Conservation (phyloP, 2,888 invertebrate species). For the Pammene fasciana region DNA sequence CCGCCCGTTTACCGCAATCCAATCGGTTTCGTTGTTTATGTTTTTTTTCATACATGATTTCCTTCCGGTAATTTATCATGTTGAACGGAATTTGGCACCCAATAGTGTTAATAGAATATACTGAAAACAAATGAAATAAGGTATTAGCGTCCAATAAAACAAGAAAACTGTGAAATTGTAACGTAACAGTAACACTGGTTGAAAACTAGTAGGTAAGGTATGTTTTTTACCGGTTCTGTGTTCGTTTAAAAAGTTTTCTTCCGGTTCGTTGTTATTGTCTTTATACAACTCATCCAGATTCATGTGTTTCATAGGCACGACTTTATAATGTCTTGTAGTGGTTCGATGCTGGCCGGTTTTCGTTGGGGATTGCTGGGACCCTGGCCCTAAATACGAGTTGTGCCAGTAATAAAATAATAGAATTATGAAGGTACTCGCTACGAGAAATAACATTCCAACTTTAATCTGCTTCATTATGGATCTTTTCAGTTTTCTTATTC, state of each 20-base stretch:
- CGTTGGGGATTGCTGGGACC: conserved; percentile 3
- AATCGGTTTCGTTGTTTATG: conserved; percentile 35
- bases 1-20: conserved; percentile 63
- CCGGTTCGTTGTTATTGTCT: conserved; percentile 45
- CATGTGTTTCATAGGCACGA: conserved; percentile 58
- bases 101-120: conserved; percentile 58
- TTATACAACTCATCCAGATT: conserved; percentile 57
- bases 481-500: conserved; percentile 57
- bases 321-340: conserved; percentile 40
- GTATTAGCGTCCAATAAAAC: neutral
- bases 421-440: conserved; percentile 51
- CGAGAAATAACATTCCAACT: conserved; percentile 50
- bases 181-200: no score
- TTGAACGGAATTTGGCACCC: conserved; percentile 69
- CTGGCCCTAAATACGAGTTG: conserved; percentile 43
- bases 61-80: conserved; percentile 55
- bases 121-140: conserved; percentile 52
- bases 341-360: conserved; percentile 2
- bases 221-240: conserved; percentile 46
- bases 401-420: conserved; percentile 58
- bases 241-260: conserved; percentile 55
- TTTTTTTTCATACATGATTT: conserved; percentile 46
- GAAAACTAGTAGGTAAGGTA: no score
- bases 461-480: conserved; percentile 58
- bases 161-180: neutral